Conservation (phyloP, 2,888 invertebrate species). For the Nephrotoma guestfalica region DNA sequence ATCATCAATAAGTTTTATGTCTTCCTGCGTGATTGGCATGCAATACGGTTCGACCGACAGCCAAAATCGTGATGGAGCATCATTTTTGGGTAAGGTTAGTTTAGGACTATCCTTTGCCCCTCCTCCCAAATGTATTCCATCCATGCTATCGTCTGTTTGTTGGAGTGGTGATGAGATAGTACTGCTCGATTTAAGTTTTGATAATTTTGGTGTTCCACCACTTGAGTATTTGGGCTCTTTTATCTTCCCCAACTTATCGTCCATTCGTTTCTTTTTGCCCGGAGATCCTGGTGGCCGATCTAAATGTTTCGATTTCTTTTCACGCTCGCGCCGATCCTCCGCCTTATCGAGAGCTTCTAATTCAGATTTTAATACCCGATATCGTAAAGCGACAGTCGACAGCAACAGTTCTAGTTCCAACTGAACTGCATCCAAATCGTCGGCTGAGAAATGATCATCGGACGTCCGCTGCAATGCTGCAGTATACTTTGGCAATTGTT, state of each 20-base stretch:
- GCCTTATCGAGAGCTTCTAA: conserved; percentile 48
- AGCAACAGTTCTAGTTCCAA: conserved; percentile 74
- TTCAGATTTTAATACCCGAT: conserved; percentile 63
- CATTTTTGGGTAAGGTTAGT: conserved; percentile 66
- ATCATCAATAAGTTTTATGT: conserved; percentile 59
- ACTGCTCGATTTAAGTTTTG: conserved; percentile 37
- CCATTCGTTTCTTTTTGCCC: conserved; percentile 25
- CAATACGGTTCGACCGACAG: conserved; percentile 87
- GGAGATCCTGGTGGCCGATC: conserved; percentile 14
- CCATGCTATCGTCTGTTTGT: conserved; percentile 31
- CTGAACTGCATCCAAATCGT: conserved; percentile 78
- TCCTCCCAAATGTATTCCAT: conserved; percentile 31
- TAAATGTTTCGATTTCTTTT: conserved; percentile 19
- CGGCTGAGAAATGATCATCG: conserved; percentile 69
- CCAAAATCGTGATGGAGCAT: conserved; percentile 92
- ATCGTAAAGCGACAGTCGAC: conserved; percentile 66
- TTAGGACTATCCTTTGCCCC: conserved; percentile 51
- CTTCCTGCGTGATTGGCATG: conserved; percentile 73
- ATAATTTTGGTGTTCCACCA: conserved; percentile 39
- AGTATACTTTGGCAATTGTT: conserved; percentile 50
- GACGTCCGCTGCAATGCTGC: conserved; percentile 46
- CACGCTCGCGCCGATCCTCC: conserved; percentile 40
- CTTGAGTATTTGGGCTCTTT: conserved; percentile 37
- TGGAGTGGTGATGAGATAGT: conserved; percentile 31
- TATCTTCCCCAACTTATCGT: conserved; percentile 42